Evolutionary conservation across 1,140 invertebrate genomes (phyloP).

Genomic region (Drosophila biarmipes): DNA sequence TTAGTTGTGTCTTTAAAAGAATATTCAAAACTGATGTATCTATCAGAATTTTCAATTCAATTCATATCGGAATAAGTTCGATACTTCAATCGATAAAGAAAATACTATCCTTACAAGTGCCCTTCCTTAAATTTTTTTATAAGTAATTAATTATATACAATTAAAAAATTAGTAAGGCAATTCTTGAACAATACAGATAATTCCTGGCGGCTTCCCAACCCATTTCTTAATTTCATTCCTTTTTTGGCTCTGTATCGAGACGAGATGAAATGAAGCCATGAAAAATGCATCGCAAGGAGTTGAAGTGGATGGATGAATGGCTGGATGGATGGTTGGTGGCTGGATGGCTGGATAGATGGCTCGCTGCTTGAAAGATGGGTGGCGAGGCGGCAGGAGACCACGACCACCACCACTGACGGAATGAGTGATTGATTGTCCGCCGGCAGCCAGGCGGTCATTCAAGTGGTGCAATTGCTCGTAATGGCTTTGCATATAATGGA

Average conservation of each 20-base stretch:
- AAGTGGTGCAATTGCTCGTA: slow-evolving; percentile 75
- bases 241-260: slow-evolving; percentile 12
- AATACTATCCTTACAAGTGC: too few species aligned
- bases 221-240: background rate
- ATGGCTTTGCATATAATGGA: slow-evolving; percentile 81
- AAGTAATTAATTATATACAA: too few species aligned
- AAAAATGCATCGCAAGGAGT: slow-evolving; percentile 73
- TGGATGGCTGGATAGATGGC: slow-evolving; percentile 39
- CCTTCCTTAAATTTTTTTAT: too few species aligned
- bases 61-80: background rate
- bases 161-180: too few species aligned
- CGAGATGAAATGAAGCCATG: slow-evolving; percentile 70
- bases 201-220: background rate
- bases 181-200: too few species aligned
- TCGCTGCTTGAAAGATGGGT: slow-evolving; percentile 20
- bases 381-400: slow-evolving; percentile 2
- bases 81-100: too few species aligned
- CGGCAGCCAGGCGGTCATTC: slow-evolving; percentile 48
- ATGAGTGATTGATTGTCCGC: slow-evolving; percentile 70
- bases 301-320: slow-evolving; percentile 69
- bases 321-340: slow-evolving; percentile 28
- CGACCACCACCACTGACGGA: slow-evolving; percentile 15
- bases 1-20: background rate
- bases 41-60: too few species aligned
- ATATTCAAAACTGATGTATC: too few species aligned